phyloP scores from a whole-genome alignment of 2,797 vertebrate genomes.

The Enteromius radiatus region DNA sequence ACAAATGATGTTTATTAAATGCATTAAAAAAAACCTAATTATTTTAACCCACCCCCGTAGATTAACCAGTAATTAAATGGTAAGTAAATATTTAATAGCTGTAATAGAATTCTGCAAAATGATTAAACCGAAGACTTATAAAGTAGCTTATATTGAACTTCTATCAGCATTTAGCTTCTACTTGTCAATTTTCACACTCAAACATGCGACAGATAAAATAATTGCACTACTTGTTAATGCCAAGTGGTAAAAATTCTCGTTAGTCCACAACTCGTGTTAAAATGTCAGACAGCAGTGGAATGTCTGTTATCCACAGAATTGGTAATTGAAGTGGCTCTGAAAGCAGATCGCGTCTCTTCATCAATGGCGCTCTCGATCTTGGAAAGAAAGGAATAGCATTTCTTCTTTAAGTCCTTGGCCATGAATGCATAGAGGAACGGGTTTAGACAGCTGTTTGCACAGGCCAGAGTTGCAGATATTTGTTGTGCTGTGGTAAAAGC shows the following conservation, averaged over 20 bases:
- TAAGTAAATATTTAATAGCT: background rate
- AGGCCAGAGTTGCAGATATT: constrained; percentile 71
- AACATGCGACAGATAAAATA: background rate
- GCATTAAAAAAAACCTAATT: background rate
- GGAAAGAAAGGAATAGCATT: constrained; percentile 84
- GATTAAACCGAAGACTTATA: background rate
- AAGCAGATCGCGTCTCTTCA: constrained; percentile 81
- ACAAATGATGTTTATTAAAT: background rate
- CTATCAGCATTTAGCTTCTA: background rate
- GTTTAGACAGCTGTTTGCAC: constrained; percentile 92
- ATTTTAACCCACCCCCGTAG: background rate
- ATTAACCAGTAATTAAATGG: background rate
- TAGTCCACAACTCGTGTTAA: background rate
- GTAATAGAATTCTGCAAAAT: background rate
- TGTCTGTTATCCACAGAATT: constrained; percentile 72
- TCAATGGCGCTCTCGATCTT: constrained; percentile 88
- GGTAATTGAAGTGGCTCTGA: constrained; percentile 85
- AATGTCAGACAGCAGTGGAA: constrained; percentile 71
- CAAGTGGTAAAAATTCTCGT: background rate
- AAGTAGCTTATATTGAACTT: background rate
- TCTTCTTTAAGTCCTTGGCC: constrained; percentile 87
- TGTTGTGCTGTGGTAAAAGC: constrained; percentile 66
- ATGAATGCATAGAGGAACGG: constrained; percentile 93
- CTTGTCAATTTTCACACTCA: background rate
- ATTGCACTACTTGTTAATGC: no score